A percentile compares a stretch with the other conserved stretches of the same genome.
Conservation (phyloP, 2,888 invertebrate species). For the Pteria penguin region DNA sequence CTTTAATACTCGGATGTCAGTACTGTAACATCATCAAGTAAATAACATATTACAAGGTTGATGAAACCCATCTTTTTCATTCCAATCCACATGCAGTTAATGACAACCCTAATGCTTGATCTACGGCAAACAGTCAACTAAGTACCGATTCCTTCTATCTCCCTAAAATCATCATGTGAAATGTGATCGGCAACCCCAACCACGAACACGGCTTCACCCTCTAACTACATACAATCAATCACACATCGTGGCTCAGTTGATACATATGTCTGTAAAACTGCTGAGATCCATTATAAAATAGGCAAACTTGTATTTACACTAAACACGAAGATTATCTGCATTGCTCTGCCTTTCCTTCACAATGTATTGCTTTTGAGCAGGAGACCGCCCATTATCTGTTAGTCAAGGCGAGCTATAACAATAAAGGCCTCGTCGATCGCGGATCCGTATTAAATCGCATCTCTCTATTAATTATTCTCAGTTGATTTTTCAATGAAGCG, state of each 20-base stretch:
- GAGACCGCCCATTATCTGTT: background rate
- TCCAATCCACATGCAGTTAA: background rate
- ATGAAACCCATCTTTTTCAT: background rate
- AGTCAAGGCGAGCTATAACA: background rate
- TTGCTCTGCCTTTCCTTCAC: too few relatives aligned
- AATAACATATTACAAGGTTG: background rate
- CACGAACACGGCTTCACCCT: background rate
- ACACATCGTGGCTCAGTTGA: background rate
- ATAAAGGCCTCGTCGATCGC: background rate
- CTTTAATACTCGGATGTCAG: too few relatives aligned
- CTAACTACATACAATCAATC: background rate
- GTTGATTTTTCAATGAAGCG: background rate
- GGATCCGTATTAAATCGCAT: background rate
- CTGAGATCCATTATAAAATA: background rate
- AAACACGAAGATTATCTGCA: background rate
- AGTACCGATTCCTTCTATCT: background rate
- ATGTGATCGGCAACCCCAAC: background rate
- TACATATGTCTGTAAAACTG: background rate
- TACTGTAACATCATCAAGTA: background rate
- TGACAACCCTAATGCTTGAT: background rate
- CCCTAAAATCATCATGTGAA: background rate
- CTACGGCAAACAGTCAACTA: background rate
- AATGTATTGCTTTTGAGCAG: background rate
- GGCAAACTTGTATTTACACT: background rate
- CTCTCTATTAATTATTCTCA: background rate